Percentiles rank a stretch among this genome's conserved stretches.
These are phyloP conservation scores for Syrrhaptes paradoxus DNA, from an alignment of 2,113 vertebrate species.

Conservation along the genomic window DNA sequence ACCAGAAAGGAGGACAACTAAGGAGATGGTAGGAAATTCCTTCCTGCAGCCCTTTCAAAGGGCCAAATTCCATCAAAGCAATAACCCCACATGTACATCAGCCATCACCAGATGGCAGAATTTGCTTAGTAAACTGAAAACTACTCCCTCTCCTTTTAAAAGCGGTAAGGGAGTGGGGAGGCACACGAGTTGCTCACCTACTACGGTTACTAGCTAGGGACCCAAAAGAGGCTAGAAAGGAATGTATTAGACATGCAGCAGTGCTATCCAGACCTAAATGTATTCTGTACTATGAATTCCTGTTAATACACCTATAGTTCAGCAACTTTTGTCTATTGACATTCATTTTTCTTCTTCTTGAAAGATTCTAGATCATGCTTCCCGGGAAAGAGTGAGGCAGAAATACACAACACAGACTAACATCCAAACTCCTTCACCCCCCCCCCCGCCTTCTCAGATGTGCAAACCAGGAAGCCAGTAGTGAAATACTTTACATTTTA, in stretches of 20 bases:
- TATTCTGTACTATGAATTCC: not conserved
- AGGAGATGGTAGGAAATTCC: not conserved
- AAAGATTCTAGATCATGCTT: not conserved
- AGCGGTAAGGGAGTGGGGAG: not conserved
- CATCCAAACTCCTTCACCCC: no score
- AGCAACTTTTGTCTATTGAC: not conserved
- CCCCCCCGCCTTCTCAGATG: not conserved
- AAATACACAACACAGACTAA: not conserved
- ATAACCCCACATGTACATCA: not conserved
- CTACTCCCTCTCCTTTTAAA: not conserved
- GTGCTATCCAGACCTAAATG: not conserved
- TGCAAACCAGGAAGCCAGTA: not conserved
- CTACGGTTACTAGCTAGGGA: not conserved
- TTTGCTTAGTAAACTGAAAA: not conserved
- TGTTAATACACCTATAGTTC: not conserved
- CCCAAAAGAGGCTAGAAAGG: not conserved
- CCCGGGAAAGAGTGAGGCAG: not conserved
- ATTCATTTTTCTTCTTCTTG: not conserved
- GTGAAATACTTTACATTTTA: not conserved
- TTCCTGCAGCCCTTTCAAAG: not conserved
- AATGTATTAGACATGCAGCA: not conserved
- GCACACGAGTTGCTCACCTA: not conserved
- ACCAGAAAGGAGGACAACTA: not conserved
- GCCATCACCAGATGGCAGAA: constrained; percentile 5
- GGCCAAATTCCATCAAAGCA: not conserved